These are phyloP conservation scores for Dysdera silvatica DNA, from an alignment of 1,140 invertebrate genomes.

Conservation along the genomic window DNA sequence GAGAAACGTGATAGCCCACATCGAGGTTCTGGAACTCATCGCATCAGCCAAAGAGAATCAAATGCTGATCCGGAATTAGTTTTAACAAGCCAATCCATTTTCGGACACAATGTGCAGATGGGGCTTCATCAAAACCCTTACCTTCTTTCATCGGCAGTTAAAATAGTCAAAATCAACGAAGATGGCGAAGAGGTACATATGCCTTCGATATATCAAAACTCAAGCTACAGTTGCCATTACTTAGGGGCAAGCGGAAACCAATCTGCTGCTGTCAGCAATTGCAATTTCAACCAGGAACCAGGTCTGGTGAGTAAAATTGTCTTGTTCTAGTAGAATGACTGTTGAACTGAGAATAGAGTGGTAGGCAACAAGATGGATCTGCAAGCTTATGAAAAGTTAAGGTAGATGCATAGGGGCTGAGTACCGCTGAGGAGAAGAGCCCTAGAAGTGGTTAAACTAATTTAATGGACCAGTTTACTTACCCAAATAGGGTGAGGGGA, in stretches of 20 bases:
- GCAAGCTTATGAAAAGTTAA: background rate
- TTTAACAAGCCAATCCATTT: conserved; percentile 3
- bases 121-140: conserved; percentile 4
- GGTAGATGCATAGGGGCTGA: background rate
- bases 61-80: background rate
- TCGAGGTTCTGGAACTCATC: background rate
- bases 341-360: background rate
- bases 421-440: background rate
- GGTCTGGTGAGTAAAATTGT: conserved; percentile 12
- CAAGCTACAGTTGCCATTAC: conserved; percentile 10
- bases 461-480: background rate
- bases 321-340: background rate
- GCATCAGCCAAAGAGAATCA: background rate
- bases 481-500: background rate
- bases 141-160: conserved; percentile 15
- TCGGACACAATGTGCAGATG: conserved; percentile 16
- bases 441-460: background rate
- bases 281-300: background rate
- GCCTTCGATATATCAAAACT: background rate
- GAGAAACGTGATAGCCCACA: background rate
- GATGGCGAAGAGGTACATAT: background rate
- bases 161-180: background rate
- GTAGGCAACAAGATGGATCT: background rate
- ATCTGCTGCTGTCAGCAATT: conserved; percentile 10
- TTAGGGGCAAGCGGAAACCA: conserved; percentile 8